Evolutionary conservation across 2,888 invertebrate species (phyloP).

Genomic region (Ormia ochracea): DNA sequence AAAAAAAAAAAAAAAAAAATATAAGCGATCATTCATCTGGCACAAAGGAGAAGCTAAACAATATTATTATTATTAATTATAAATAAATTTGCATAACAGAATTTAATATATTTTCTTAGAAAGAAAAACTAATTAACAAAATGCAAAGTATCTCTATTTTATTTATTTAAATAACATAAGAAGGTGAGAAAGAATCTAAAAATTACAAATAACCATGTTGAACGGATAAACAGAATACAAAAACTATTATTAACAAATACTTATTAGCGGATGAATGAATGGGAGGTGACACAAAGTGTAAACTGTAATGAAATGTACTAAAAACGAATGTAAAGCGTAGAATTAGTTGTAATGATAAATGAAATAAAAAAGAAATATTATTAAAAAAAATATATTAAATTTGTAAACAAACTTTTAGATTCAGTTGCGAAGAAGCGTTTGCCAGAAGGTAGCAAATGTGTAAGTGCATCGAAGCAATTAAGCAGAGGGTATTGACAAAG

Average conservation of each 20-base stretch:
- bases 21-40: too few species aligned
- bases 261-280: slow-evolving; percentile 31
- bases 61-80: slow-evolving; percentile 21
- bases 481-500: too few species aligned
- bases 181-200: slow-evolving; percentile 7
- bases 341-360: slow-evolving; percentile 35
- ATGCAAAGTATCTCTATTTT: neutral
- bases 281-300: neutral
- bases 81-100: slow-evolving; percentile 27
- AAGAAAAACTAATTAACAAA: neutral
- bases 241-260: slow-evolving; percentile 41
- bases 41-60: neutral
- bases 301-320: slow-evolving; percentile 10
- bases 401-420: neutral
- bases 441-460: too few species aligned
- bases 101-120: slow-evolving; percentile 11
- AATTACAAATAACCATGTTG: slow-evolving; percentile 39
- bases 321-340: slow-evolving; percentile 40
- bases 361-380: neutral
- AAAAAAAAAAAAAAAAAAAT: too few species aligned
- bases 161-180: slow-evolving; percentile 1
- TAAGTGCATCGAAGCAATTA: too few species aligned
- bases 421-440: neutral
- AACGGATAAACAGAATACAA: slow-evolving; percentile 48
- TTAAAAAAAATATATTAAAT: slow-evolving; percentile 27